Base-by-base conservation (phyloP, 2,113 vertebrate genomes). In the Copsychus sechellarum region DNA sequence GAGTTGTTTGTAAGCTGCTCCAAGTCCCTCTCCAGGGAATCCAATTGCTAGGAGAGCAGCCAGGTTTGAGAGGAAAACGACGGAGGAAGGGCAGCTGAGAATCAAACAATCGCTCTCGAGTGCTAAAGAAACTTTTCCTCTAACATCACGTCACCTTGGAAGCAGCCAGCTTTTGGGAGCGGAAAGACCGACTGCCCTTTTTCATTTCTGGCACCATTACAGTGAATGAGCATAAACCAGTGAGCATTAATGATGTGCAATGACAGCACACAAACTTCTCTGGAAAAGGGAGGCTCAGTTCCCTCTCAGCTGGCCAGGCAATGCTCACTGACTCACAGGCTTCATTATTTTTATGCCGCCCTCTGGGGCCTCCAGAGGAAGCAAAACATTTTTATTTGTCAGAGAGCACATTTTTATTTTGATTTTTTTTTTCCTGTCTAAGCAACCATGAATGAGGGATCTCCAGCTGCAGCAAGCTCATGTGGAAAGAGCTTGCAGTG, bases 311-410 rank as follows among this genome's bases (percentile, higher is more conserved):
- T 88, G 95, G 62, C 87, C 60, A 76, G 31, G 92, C 93, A 80
- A 22, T 21, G 69, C 89, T 83, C 78, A 42, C 89, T 94, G 96
- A 96, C 93, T 96, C 97, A 72, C 70, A 94, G 93, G 61, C 80
- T 81, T 48, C 93, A 87, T 64, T 42, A 81, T 80, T 90, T 94
- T 90, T 77, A 86, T 85, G 95, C 86, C 64, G 25, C 89, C 92
- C 92, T 96, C 88, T 64, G 91, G 88, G 92, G 95, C 78, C 91
- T 95, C 79, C 79, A 88, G 83, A 96, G 92, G 96, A 95, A 96
- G 92, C 85, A 83, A 90, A 94, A 92, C 88, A 88, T 91, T 95
- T 96, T 91, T 94, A 83, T 90, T 93, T 93, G 95, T 95, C 95
- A 80, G 84, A 65, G 71, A 96, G 84, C 90, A 91, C 53, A 76